Evolutionary conservation across 1,140 invertebrate genomes (phyloP), one percentile per base, ranked within the genome.

Genomic region (Pristionchus pacificus): DNA sequence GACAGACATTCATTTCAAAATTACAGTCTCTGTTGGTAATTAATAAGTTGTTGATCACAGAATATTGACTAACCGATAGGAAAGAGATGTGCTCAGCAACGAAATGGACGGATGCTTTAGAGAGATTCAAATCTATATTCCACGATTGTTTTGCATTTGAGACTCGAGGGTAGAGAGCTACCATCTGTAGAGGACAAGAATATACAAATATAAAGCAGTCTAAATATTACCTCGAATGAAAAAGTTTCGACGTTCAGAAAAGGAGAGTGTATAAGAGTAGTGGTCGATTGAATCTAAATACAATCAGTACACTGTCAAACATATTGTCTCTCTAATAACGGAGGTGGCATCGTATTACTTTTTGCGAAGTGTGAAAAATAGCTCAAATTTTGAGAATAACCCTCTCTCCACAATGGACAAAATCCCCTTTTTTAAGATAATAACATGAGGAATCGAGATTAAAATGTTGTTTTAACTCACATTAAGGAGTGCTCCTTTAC

Each of bases 131-230:
- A 63, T 84, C 80, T 65, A 84, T 79, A 13, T 78, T 76, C 86
- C 86, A 87, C 25, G 84, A 80, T 68, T 87, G 87, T 57, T 85
- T 82, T n/a, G 80, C 82, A 78, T 87, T 87, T 84, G 84, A 87
- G 6, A 78, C 68, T 86, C 70, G 33, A 83, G 74, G 33, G 87
- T 49, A 49, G 6, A 49, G 19, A 10, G 38, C 38, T 10, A 19
- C 19, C 19, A 49, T 49, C 38, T 49, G 6, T 10, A 49, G 6
- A 6, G 19, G 38, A 49, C 6, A 49, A 49, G 0, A 87, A 76
- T 72, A 84, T 85, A 2, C 6, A 81, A 79, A 68, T 85, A 84
- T 19, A 86, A 70, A 73, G 29, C 1, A 19, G n/a, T n/a, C n/a
- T n/a, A n/a, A n/a, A n/a, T n/a, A 49, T 19, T 10, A 49, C 38